A percentile compares a stretch with the other conserved stretches of the same genome.
phyloP scores from a whole-genome alignment of 2,797 vertebrate genomes.

The Macropodus opercularis region DNA sequence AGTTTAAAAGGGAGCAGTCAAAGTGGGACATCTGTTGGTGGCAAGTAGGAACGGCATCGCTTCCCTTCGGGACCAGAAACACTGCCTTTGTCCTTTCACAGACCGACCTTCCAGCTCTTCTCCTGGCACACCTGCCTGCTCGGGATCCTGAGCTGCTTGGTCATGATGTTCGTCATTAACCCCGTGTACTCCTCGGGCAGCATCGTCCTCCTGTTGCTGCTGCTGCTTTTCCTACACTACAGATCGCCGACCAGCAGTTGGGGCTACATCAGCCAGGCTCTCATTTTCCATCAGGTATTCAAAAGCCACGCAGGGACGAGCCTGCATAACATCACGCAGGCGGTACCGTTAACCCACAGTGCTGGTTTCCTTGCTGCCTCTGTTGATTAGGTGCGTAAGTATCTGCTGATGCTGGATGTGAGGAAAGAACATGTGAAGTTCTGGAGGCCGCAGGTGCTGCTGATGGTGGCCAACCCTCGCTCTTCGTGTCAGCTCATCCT shows the following conservation, averaged over 20 bases:
- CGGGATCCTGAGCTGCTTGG: conserved; percentile 89
- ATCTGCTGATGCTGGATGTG: conserved; percentile 94
- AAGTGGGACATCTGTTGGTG: not conserved
- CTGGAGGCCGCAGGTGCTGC: conserved; percentile 95
- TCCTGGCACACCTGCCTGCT: conserved; percentile 93
- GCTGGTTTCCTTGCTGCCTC: not conserved
- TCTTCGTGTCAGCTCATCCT: conserved; percentile 91
- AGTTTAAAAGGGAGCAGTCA: not conserved
- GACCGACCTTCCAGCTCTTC: conserved; percentile 90
- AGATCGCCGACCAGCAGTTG: conserved; percentile 91
- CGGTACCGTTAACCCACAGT: not conserved
- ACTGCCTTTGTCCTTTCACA: conserved; percentile 42
- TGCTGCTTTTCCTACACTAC: conserved; percentile 90
- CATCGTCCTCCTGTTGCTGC: conserved; percentile 86
- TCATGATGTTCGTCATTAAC: conserved; percentile 96
- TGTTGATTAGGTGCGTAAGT: conserved; percentile 91
- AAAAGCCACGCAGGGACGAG: not conserved
- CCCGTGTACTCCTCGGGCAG: conserved; percentile 89
- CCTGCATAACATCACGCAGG: not conserved
- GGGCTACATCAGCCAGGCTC: conserved; percentile 95
- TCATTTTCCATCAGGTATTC: conserved; percentile 94
- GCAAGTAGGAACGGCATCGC: not conserved
- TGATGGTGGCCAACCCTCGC: conserved; percentile 96
- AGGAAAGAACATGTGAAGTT: conserved; percentile 99
- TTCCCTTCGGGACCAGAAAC: not conserved